Conservation (phyloP, 2,797 vertebrate genomes). For the Neosalanx taihuensis region DNA sequence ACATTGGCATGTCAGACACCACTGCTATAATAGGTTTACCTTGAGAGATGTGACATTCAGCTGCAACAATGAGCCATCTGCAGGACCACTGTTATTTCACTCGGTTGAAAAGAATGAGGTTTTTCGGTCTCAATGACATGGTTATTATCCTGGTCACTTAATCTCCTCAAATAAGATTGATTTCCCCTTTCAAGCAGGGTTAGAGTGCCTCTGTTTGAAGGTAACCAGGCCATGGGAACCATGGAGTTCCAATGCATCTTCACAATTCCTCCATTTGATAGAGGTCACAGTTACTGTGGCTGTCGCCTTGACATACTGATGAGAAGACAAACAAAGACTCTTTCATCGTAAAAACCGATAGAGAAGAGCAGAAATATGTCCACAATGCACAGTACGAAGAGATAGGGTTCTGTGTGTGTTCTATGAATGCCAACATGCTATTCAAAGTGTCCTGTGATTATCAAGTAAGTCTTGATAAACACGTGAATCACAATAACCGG, state of each 20-base stretch:
- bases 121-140: slow-evolving; percentile 62
- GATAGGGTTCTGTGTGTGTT: slow-evolving; percentile 30
- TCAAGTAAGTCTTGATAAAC: slow-evolving; percentile 8
- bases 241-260: slow-evolving; percentile 57
- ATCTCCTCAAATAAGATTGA: slow-evolving; percentile 76
- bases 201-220: slow-evolving; percentile 59
- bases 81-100: slow-evolving; percentile 57
- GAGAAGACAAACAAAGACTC: slow-evolving; percentile 57
- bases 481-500: slow-evolving; percentile 6
- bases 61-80: slow-evolving; percentile 60
- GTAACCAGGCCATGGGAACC: slow-evolving; percentile 65
- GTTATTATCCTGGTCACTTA: slow-evolving; percentile 75
- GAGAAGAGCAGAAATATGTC: slow-evolving; percentile 39
- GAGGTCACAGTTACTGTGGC: slow-evolving; percentile 61
- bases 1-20: slow-evolving; percentile 50
- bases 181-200: slow-evolving; percentile 68
- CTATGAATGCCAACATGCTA: slow-evolving; percentile 37
- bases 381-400: slow-evolving; percentile 43
- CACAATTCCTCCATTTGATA: slow-evolving; percentile 66
- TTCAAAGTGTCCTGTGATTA: slow-evolving; percentile 28
- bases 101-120: slow-evolving; percentile 56
- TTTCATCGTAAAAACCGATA: slow-evolving; percentile 58
- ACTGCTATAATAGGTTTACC: slow-evolving; percentile 48
- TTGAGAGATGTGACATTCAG: slow-evolving; percentile 58
- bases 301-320: slow-evolving; percentile 64